phyloP scores from a whole-genome alignment of 2,888 invertebrate genomes.

The Tiliacea aurago region DNA sequence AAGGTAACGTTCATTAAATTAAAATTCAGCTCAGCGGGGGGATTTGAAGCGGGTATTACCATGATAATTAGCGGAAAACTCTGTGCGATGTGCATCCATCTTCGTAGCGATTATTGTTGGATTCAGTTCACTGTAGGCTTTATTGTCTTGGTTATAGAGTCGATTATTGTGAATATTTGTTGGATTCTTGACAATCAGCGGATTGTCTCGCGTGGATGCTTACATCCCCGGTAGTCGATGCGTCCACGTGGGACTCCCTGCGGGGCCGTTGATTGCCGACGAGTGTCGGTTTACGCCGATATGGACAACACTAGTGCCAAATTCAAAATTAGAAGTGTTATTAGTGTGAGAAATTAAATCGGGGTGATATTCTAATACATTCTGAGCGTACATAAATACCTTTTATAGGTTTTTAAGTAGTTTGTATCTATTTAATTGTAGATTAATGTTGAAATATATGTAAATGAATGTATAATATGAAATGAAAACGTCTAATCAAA shows the following conservation, averaged over 20 bases:
- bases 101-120: slow-evolving; percentile 64
- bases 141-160: slow-evolving; percentile 46
- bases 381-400: slow-evolving; percentile 18
- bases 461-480: slow-evolving; percentile 30
- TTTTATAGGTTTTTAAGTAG: slow-evolving; percentile 40
- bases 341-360: slow-evolving; percentile 59
- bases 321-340: slow-evolving; percentile 71
- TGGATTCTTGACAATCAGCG: slow-evolving; percentile 71
- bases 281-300: slow-evolving; percentile 85
- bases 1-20: slow-evolving; percentile 75
- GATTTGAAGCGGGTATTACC: slow-evolving; percentile 76
- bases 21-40: slow-evolving; percentile 76
- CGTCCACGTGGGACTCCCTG: slow-evolving; percentile 87
- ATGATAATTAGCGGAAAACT: slow-evolving; percentile 86
- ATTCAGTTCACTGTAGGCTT: slow-evolving; percentile 28
- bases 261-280: slow-evolving; percentile 84
- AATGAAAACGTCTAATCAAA: slow-evolving; percentile 50
- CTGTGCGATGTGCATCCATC: slow-evolving; percentile 75
- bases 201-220: slow-evolving; percentile 81
- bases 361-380: slow-evolving; percentile 30
- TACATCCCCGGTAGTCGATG: slow-evolving; percentile 74
- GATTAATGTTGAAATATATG: slow-evolving; percentile 33
- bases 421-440: slow-evolving; percentile 15
- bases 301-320: slow-evolving; percentile 81
- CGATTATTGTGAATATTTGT: slow-evolving; percentile 43